Evolutionary conservation across 2,888 invertebrate species (phyloP), one percentile per base, ranked within the genome.

Genomic region (Atherix ibis): DNA sequence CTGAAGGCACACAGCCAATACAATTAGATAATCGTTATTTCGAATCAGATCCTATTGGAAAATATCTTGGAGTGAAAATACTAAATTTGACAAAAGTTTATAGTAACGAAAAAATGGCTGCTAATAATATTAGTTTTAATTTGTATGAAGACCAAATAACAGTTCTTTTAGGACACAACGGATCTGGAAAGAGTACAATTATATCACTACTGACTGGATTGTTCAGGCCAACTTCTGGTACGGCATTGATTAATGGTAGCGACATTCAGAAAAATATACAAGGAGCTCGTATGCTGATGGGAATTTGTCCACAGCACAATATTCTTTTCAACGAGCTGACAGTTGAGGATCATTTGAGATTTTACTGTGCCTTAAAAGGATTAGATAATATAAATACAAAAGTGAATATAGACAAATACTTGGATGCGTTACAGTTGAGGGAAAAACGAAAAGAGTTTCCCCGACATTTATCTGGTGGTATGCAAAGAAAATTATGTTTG

Each of bases 151-250:
- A 53, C n/a, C 53, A 56, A 40, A 44, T 56, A 4, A 48, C 44
- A 74, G 83, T 82, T 2, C 53, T 82, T 5, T 62, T 84, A 32
- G 82, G 81, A 1, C 79, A 80, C 40, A 54, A 54, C 36, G 54
- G 51, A 2, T 87, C 89, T 30, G 89, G 89, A 10, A 91, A 91
- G 64, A 84, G 85, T 2, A 89, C 89, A 0, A 81, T 88, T 5
- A 82, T 92, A 67, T 82, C 82, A 1, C 85, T 91, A 73, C 61
- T 91, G 22, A 87, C 84, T 35, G 89, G 77, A 12, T 70, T 78
- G 50, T 57, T 72, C 37, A 65, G 70, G 17, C 70, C 72, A 3
- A 71, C 70, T 0, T 63, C 65, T 19, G 84, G 84, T 1, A 70
- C 71, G 3, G 76, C 80, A 1, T 54, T 63, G 31, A 62, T 83